Evolutionary conservation across 2,113 vertebrate species (phyloP).

Genomic region (Sigmodon hispidus): DNA sequence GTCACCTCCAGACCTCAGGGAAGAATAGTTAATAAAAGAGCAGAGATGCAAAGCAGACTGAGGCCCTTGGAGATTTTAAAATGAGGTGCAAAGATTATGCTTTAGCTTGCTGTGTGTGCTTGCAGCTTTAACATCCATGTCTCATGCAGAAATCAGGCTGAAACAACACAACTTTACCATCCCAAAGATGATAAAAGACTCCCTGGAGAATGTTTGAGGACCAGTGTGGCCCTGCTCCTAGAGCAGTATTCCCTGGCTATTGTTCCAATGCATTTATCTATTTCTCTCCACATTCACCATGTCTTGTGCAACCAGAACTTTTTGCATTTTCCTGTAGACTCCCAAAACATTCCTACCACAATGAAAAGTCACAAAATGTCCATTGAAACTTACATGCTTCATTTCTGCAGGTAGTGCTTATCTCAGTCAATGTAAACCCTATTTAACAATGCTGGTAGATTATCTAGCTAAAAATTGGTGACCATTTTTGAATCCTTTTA

Average conservation of each 20-base stretch:
- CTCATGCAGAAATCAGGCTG: neutral
- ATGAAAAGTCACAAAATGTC: neutral
- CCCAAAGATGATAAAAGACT: neutral
- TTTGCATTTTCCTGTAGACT: neutral
- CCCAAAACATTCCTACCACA: neutral
- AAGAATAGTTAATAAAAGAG: neutral
- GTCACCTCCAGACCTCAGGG: neutral
- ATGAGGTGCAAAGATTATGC: neutral
- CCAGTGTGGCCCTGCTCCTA: fast-evolving
- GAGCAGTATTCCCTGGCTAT: neutral
- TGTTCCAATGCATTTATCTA: neutral
- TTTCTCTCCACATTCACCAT: neutral
- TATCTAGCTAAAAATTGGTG: neutral
- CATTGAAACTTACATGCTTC: neutral
- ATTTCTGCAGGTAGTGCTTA: neutral
- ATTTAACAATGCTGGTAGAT: neutral
- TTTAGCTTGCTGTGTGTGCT: neutral
- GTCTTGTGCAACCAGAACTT: neutral
- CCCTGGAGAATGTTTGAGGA: neutral
- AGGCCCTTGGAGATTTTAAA: neutral
- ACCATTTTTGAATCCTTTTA: neutral
- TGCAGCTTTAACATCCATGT: neutral
- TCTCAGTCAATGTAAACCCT: neutral
- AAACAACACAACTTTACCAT: neutral
- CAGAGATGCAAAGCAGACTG: neutral